Evolutionary conservation across 2,888 invertebrate species (phyloP).

Genomic region (Synanthedon myopaeformis): DNA sequence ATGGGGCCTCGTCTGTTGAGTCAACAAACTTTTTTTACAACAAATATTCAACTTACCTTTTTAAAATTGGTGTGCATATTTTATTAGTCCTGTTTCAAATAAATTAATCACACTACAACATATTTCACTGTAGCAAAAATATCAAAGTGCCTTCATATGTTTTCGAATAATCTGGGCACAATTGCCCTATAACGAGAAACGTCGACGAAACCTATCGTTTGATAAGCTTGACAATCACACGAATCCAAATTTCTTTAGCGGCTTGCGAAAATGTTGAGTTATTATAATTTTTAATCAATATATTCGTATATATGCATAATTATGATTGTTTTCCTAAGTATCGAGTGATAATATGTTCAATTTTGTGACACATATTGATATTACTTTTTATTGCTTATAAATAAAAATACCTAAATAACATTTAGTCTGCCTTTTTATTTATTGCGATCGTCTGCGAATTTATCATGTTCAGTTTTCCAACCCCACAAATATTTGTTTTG

Average conservation of each 20-base stretch:
- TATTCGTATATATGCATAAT: constrained; percentile 21
- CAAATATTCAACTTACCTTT: too few species aligned
- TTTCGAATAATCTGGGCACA: constrained; percentile 30
- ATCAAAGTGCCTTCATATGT: constrained; percentile 54
- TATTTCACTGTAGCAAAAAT: neutral
- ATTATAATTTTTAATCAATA: constrained; percentile 21
- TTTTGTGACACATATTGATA: constrained; percentile 54
- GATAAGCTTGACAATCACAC: constrained; percentile 28
- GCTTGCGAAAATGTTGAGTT: constrained; percentile 38
- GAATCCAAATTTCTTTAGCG: constrained; percentile 32
- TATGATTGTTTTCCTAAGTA: constrained; percentile 34
- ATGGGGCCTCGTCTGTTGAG: too few species aligned
- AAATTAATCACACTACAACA: neutral
- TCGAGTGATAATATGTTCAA: constrained; percentile 32
- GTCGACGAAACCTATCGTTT: constrained; percentile 5
- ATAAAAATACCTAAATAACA: constrained; percentile 53
- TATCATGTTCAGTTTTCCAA: too few species aligned
- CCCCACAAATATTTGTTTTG: too few species aligned
- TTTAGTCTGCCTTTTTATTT: constrained; percentile 16
- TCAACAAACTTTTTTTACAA: too few species aligned
- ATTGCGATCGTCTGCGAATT: neutral
- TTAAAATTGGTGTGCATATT: too few species aligned
- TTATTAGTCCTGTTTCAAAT: too few species aligned
- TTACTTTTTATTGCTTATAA: constrained; percentile 70
- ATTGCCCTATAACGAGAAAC: constrained; percentile 9